phyloP scores from a whole-genome alignment of 2,888 invertebrate species.

The Rhagonycha fulva region DNA sequence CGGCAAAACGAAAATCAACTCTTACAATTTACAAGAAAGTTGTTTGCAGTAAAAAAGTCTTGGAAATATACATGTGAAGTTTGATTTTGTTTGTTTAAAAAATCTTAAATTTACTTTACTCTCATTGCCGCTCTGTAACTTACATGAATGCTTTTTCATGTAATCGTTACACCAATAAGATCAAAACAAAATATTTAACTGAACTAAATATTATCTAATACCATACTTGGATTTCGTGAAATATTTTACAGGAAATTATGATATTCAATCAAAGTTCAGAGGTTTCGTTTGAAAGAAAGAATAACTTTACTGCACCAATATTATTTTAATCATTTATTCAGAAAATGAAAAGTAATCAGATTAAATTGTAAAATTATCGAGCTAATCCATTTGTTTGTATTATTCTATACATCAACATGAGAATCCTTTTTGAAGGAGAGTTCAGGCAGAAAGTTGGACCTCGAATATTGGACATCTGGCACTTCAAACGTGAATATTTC shows the following conservation, averaged over 20 bases:
- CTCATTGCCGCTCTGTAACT: not conserved
- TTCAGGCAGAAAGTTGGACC: not conserved
- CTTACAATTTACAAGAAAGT: constrained; percentile 19
- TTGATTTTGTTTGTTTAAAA: constrained; percentile 1
- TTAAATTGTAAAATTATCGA: not conserved
- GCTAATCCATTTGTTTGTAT: not conserved
- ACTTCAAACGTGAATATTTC: constrained; percentile 4
- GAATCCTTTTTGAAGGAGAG: not conserved
- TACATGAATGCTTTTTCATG: not conserved
- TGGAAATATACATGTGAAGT: not conserved
- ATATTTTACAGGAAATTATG: not conserved
- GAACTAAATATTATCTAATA: not conserved
- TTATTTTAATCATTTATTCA: not conserved
- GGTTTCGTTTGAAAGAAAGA: not conserved
- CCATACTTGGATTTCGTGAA: not conserved
- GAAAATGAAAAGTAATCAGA: not conserved
- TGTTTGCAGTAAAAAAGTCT: constrained; percentile 14
- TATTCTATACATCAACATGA: not conserved
- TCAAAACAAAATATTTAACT: not conserved
- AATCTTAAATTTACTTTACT: not conserved
- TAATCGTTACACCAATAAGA: not conserved
- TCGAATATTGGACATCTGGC: constrained; percentile 2
- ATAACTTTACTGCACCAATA: not conserved
- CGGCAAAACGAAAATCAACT: constrained; percentile 19
- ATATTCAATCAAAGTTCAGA: not conserved